Evolutionary conservation across 2,797 vertebrate genomes (phyloP).

Genomic region (Pseudochirops cupreus): DNA sequence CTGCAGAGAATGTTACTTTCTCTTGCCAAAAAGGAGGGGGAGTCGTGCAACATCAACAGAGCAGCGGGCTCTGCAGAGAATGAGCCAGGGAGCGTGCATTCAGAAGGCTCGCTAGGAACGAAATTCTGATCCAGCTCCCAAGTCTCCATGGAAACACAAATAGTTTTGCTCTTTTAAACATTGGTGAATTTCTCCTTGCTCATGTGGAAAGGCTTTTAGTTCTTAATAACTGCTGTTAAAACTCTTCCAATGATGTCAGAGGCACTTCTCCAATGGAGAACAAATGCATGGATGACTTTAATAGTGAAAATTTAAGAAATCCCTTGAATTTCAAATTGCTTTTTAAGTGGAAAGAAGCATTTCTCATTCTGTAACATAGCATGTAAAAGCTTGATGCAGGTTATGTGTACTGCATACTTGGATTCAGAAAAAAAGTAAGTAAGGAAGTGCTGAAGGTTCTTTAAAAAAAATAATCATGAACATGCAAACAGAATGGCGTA

Average conservation of each 20-base stretch:
- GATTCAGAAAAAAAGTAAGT: background rate
- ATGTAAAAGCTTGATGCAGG: background rate
- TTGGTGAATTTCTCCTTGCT: constrained; percentile 40
- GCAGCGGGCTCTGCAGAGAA: constrained; percentile 31
- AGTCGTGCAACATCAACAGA: constrained; percentile 6
- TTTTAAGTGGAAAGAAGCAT: constrained; percentile 4
- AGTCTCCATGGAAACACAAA: constrained; percentile 56
- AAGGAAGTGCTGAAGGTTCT: background rate
- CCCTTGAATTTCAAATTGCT: constrained; percentile 15
- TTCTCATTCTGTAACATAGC: background rate
- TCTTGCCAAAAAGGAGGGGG: background rate
- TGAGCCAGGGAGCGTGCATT: background rate
- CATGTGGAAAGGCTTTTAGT: constrained; percentile 55
- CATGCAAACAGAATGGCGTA: background rate
- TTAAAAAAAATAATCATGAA: background rate
- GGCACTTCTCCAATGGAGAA: constrained; percentile 51
- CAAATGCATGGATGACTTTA: constrained; percentile 47
- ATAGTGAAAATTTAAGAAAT: constrained; percentile 41
- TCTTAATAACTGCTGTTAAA: constrained; percentile 53
- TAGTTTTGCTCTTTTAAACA: constrained; percentile 40
- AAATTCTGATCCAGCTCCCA: constrained; percentile 26
- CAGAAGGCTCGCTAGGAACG: constrained; percentile 29
- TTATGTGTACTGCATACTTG: background rate
- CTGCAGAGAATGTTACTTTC: constrained; percentile 15
- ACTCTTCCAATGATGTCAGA: constrained; percentile 50